Base-by-base conservation (phyloP, 2,888 invertebrate genomes). In the Dynastes hyllus region DNA sequence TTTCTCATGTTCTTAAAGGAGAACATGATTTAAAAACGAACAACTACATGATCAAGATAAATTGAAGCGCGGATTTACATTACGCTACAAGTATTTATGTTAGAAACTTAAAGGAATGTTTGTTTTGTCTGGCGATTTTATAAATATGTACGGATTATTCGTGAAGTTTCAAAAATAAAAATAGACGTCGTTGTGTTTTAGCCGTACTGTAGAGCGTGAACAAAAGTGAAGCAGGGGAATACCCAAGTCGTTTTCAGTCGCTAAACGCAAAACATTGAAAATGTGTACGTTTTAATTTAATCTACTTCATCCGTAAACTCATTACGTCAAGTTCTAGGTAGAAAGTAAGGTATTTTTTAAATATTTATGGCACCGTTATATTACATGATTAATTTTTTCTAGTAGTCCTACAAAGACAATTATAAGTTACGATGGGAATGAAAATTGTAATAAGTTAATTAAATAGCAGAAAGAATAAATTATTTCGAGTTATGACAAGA, bases 91-190 rank as follows among this genome's bases (percentile, higher is more conserved):
- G 67, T 67, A 67, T 67, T 67, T 67, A 50, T 45, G 67, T 67
- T 67, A 11, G 16, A 67, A 50, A 67, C 66, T 45, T 45, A 50
- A 67, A 27, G 67, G 22, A 67, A 9, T 67, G 50, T 50, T 45
- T 67, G 67, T 67, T 67, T 67, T 67, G 67, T 67, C 67, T 67
- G 67, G 45, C 67, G 45, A 45, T 67, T 50, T 67, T 67, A 67
- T 67, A 67, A 67, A 67, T 67, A 67, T 50, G 40, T 67, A 67
- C 45, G 11, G 45, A 67, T 37, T 67, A 67, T 67, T 67, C 67
- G 27, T 67, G 67, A 45, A 67, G 67, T 45, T 45, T 50, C 45
- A 22, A 67, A 67, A 67, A 67, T 67, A 67, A 67, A 67, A 67
- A 67, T 67, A 67, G 45, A 67, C 67, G 1, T 9, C 29, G 63